Conservation (phyloP, 2,113 vertebrate genomes). For the Lynx canadensis region DNA sequence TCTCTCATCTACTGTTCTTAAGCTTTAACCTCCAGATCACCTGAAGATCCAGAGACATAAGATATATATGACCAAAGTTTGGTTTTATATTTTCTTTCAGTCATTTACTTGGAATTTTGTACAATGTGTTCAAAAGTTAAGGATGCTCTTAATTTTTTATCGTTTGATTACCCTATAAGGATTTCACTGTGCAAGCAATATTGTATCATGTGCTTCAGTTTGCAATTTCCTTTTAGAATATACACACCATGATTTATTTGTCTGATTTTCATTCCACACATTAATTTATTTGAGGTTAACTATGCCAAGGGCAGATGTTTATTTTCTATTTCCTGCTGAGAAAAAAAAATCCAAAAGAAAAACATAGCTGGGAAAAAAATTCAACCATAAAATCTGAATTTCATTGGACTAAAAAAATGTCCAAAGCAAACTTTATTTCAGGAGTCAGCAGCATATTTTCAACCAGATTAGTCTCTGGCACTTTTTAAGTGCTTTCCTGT, state of each 20-base stretch:
- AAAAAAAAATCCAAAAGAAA: constrained; percentile 15
- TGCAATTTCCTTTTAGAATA: constrained; percentile 35
- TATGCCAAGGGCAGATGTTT: constrained; percentile 50
- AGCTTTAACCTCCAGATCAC: not conserved
- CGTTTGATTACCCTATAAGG: not conserved
- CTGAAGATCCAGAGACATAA: not conserved
- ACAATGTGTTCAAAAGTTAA: not conserved
- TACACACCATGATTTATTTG: constrained; percentile 54
- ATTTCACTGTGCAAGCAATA: not conserved
- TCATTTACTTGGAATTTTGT: not conserved
- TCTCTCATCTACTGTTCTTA: not conserved
- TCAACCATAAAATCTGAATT: constrained; percentile 3
- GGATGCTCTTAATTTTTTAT: constrained; percentile 14
- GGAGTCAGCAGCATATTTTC: not conserved
- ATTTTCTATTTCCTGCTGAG: constrained; percentile 62
- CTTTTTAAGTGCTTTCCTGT: not conserved
- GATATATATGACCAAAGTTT: not conserved
- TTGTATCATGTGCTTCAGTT: not conserved
- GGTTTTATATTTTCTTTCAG: not conserved
- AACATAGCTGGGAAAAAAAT: constrained; percentile 17
- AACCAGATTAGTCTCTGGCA: not conserved
- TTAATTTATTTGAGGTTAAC: constrained; percentile 58
- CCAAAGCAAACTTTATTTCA: constrained; percentile 18
- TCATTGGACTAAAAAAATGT: not conserved
- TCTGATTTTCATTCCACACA: constrained; percentile 42